A percentile compares a stretch with the other conserved stretches of the same genome.
Conservation (phyloP, 1,140 invertebrate genomes). For the Hycleus phaleratus region DNA sequence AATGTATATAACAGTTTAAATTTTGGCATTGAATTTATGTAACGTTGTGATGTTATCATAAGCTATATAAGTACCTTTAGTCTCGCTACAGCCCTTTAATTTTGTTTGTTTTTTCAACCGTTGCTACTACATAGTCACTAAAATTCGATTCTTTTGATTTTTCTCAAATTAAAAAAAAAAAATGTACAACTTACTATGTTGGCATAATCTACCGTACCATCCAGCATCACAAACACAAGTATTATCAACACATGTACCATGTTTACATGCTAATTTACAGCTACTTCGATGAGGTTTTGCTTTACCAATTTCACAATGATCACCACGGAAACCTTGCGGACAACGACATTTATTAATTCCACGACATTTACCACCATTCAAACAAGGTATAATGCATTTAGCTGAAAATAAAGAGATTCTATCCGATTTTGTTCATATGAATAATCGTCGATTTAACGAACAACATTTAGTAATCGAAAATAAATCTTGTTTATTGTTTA, state of each 20-base stretch:
- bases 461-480: no score
- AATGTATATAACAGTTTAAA: no score
- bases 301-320: slow-evolving; percentile 79
- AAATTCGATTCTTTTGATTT: slow-evolving; percentile 1
- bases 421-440: not conserved
- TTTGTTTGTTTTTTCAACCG: no score
- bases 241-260: slow-evolving; percentile 64
- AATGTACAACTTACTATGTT: slow-evolving; percentile 46
- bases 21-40: no score
- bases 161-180: not conserved
- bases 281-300: slow-evolving; percentile 55
- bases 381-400: slow-evolving; percentile 81
- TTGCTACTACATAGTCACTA: slow-evolving; percentile 12
- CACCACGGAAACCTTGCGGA: slow-evolving; percentile 64
- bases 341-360: slow-evolving; percentile 81
- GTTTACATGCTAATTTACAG: slow-evolving; percentile 61
- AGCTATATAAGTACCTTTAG: no score
- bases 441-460: no score
- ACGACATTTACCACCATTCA: slow-evolving; percentile 77
- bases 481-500: no score
- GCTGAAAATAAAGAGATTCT: slow-evolving; percentile 45
- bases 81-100: no score
- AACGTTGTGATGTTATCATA: no score
- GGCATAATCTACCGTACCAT: slow-evolving; percentile 64
- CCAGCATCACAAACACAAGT: slow-evolving; percentile 63